Percentiles rank a stretch among this genome's conserved stretches.
Conservation (phyloP, 2,797 vertebrate species). For the Otus scops region DNA sequence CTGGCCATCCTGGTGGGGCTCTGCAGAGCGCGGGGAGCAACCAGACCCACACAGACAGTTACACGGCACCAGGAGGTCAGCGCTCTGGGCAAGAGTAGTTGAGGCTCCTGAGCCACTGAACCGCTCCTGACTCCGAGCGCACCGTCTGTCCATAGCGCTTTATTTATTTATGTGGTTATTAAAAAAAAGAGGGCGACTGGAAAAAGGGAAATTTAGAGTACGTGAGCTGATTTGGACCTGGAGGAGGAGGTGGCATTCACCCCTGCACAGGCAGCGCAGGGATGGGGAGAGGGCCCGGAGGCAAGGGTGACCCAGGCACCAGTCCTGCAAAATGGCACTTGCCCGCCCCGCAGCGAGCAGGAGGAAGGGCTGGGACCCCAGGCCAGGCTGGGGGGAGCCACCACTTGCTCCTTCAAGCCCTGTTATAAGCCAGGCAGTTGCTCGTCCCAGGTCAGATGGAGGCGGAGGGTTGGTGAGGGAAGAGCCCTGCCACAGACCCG, state of each 20-base stretch:
- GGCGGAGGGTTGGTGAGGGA: not conserved
- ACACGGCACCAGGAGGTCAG: not conserved
- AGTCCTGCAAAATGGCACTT: not conserved
- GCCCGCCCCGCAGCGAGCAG: fast-evolving
- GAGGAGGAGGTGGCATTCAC: not conserved
- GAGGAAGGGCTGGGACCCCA: not conserved
- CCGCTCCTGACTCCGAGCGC: not conserved
- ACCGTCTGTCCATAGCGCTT: not conserved
- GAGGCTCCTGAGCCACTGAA: not conserved
- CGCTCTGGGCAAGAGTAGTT: not conserved
- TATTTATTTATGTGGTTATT: not conserved
- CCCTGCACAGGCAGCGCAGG: not conserved
- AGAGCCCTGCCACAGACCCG: not conserved
- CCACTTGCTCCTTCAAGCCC: not conserved
- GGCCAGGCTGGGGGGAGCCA: fast-evolving
- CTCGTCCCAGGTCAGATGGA: not conserved
- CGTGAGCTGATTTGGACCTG: not conserved
- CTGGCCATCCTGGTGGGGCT: not conserved
- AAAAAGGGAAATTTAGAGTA: not conserved
- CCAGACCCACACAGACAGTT: fast-evolving
- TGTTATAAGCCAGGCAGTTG: not conserved
- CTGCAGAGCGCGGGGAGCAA: not conserved
- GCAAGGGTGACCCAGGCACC: not conserved
- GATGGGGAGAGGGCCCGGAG: not conserved
- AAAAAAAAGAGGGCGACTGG: not conserved